Base-by-base conservation (phyloP, 1,140 invertebrate species). In the Nephotettix cincticeps region DNA sequence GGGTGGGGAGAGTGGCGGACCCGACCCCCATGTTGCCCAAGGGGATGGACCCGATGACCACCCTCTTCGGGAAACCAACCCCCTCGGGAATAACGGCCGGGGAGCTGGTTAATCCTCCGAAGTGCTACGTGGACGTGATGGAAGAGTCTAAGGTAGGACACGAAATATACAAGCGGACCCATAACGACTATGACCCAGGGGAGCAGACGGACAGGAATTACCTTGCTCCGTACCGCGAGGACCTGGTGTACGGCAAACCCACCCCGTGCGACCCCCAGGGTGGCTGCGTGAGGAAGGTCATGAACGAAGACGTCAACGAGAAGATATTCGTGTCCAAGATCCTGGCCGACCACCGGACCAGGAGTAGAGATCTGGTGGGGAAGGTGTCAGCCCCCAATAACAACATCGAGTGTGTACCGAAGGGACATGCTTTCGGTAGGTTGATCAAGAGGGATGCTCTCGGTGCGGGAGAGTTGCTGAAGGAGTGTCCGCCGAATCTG, bases 371-470 rank as follows among this genome's bases (percentile, higher is more conserved):
- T 29, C 28, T 61, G 25, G 56, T 61, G 2, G 56, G 56, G 28
- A 61, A 61, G 25, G 56, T 61, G 14, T 23, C 9, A 27, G 56
- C 56, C 25, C 56, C 56, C 13, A 61, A 61, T 27, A 28, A 61
- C 9, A 61, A 61, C 27, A 61, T 61, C 9, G 56, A 28, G 21
- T 61, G 56, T 61, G 56, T 61, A 11, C 56, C 56, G 9, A 28
- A 61, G 25, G 56, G 56, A 9, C 56, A 61, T 23, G 56, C 56
- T 61, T 61, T 61, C 28, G 56, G 56, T 11, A 61, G n/a, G 27
- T 23, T 61, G 21, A 27, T 27, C 25, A 61, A 61, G 28, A 61
- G 56, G 25, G 56, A 28, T 11, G 4, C 23, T 13, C 23, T 27
- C 56, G 56, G 56, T 27, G 56, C 23, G 25, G 56, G 56, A 23